A percentile compares a stretch with the other conserved stretches of the same genome.
phyloP scores from a whole-genome alignment of 2,888 invertebrate genomes.

The Dynastes tityus region DNA sequence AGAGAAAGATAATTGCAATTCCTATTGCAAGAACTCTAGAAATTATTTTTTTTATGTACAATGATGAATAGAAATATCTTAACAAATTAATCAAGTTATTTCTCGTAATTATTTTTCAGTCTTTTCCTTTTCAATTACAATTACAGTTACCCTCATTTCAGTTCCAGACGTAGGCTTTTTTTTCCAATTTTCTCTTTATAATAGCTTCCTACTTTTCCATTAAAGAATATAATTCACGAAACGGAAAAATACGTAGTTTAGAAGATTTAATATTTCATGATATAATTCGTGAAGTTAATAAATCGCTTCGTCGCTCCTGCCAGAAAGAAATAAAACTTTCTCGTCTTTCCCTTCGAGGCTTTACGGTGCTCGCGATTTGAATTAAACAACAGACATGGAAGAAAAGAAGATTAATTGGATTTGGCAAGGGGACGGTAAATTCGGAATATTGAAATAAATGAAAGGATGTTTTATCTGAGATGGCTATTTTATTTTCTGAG shows the following conservation, averaged over 20 bases:
- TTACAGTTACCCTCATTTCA: too few species aligned
- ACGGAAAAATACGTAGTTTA: background rate
- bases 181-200: too few species aligned
- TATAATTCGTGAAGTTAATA: slow-evolving; percentile 19
- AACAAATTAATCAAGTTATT: too few species aligned
- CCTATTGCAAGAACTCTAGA: too few species aligned
- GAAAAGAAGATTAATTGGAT: slow-evolving; percentile 23
- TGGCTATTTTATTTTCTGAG: too few species aligned
- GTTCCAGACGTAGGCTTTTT: too few species aligned
- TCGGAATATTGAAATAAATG: background rate
- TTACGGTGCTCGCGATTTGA: background rate
- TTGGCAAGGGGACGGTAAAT: background rate
- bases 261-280: slow-evolving; percentile 15
- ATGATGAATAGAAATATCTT: too few species aligned
- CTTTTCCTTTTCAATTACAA: too few species aligned
- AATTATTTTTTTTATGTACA: too few species aligned
- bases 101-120: too few species aligned
- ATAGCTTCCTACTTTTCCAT: background rate
- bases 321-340: background rate
- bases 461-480: too few species aligned
- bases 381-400: background rate
- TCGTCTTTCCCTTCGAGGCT: background rate
- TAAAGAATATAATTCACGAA: background rate
- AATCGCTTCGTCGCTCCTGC: background rate
- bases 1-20: too few species aligned